These are phyloP conservation scores for Botia almorhae DNA, from an alignment of 2,797 vertebrate genomes.

Conservation along the genomic window DNA sequence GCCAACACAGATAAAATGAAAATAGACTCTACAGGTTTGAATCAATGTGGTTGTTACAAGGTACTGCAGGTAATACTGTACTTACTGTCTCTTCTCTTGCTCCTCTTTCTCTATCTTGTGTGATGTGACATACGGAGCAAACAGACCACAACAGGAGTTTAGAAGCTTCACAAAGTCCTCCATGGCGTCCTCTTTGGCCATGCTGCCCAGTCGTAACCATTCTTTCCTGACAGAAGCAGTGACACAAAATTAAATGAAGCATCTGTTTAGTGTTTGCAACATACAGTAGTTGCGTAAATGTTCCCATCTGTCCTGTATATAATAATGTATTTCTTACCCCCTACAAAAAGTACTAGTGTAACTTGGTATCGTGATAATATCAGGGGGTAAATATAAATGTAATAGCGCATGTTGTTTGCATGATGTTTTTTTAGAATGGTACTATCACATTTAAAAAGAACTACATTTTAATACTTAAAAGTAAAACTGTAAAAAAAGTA, in stretches of 20 bases:
- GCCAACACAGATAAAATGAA: not conserved
- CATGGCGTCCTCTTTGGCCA: constrained; percentile 94
- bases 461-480: too few relatives aligned
- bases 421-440: too few relatives aligned
- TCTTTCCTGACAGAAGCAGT: constrained; percentile 83
- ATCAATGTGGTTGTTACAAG: not conserved
- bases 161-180: constrained; percentile 93
- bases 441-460: too few relatives aligned
- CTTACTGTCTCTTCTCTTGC: constrained; percentile 93
- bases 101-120: constrained; percentile 98
- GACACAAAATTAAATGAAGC: not conserved
- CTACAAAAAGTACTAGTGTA: too few relatives aligned
- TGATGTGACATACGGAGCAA: constrained; percentile 91
- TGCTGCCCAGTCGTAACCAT: constrained; percentile 91
- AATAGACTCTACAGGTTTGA: not conserved
- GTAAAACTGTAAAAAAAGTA: too few relatives aligned
- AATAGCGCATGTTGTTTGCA: too few relatives aligned
- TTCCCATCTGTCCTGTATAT: not conserved
- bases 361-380: too few relatives aligned
- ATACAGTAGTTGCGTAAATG: not conserved
- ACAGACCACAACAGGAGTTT: constrained; percentile 92
- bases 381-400: too few relatives aligned
- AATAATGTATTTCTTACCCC: too few relatives aligned
- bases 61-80: not conserved
- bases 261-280: not conserved